These are phyloP conservation scores for Calliopsis andreniformis DNA, from an alignment of 1,140 invertebrate genomes.

Conservation along the genomic window DNA sequence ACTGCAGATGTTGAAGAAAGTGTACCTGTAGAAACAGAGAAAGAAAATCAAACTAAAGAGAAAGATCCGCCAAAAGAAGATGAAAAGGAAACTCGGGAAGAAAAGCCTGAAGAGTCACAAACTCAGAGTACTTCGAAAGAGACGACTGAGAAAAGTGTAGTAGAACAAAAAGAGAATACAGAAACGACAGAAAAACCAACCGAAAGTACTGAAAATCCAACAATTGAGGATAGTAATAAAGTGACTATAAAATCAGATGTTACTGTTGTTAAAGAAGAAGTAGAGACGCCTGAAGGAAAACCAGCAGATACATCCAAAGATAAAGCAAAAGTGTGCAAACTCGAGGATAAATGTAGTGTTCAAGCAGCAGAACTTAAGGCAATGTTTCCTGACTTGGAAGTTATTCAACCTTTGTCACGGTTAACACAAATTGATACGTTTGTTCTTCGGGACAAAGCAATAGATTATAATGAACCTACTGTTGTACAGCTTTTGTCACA, in stretches of 20 bases:
- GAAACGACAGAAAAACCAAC: slow-evolving; percentile 56
- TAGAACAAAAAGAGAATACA: slow-evolving; percentile 48
- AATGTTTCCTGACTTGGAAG: slow-evolving; percentile 88
- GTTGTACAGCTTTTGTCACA: slow-evolving; percentile 84
- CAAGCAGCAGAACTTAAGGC: slow-evolving; percentile 87
- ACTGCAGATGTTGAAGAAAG: slow-evolving; percentile 53
- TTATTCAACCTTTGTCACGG: slow-evolving; percentile 85
- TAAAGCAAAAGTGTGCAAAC: slow-evolving; percentile 71
- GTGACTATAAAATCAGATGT: slow-evolving; percentile 41
- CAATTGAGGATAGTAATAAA: slow-evolving; percentile 38
- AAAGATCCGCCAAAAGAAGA: slow-evolving; percentile 54
- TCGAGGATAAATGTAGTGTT: slow-evolving; percentile 84
- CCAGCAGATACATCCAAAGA: slow-evolving; percentile 53
- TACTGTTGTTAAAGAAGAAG: slow-evolving; percentile 53
- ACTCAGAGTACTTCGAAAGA: slow-evolving; percentile 42
- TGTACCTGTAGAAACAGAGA: slow-evolving; percentile 58
- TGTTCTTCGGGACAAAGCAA: slow-evolving; percentile 82
- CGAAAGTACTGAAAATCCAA: slow-evolving; percentile 51
- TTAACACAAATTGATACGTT: slow-evolving; percentile 85
- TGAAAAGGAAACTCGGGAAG: slow-evolving; percentile 42
- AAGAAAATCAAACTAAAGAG: slow-evolving; percentile 62
- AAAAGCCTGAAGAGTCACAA: slow-evolving; percentile 54
- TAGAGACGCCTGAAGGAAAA: slow-evolving; percentile 61
- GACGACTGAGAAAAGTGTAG: slow-evolving; percentile 41
- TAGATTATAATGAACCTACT: slow-evolving; percentile 84